phyloP scores from a whole-genome alignment of 2,888 invertebrate species.

The Pogonocherus hispidulus region DNA sequence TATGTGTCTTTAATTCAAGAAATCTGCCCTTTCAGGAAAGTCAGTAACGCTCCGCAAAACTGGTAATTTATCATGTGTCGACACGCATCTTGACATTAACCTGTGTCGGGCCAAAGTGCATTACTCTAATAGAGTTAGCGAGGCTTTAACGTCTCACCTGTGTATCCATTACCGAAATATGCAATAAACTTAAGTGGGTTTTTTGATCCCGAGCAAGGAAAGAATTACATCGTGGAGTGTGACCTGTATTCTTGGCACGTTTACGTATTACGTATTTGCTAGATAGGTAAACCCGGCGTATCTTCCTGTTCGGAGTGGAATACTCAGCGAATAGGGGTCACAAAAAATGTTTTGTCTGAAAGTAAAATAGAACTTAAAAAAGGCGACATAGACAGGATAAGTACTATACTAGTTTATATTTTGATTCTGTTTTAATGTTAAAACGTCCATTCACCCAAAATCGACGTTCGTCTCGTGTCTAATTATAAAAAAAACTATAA shows the following conservation, averaged over 20 bases:
- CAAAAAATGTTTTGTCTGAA: constrained; percentile 14
- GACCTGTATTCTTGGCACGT: constrained; percentile 14
- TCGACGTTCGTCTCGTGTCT: no score
- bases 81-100: constrained; percentile 3
- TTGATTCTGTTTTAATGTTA: no score
- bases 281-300: constrained; percentile 13
- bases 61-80: constrained; percentile 18
- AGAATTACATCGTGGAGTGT: constrained; percentile 1
- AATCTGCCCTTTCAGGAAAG: neutral
- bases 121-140: constrained; percentile 17
- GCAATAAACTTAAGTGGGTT: constrained; percentile 35
- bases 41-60: constrained; percentile 13
- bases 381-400: no score
- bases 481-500: no score
- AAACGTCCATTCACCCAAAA: no score
- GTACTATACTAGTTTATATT: no score
- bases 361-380: no score
- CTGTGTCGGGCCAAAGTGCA: constrained; percentile 4
- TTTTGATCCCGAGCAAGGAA: constrained; percentile 8
- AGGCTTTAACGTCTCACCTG: constrained; percentile 17
- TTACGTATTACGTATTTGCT: constrained; percentile 18
- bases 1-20: no score
- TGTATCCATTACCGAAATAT: constrained; percentile 30
- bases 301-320: constrained; percentile 12
- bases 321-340: constrained; percentile 12